Base-by-base conservation (phyloP, 2,888 invertebrate genomes). In the Silvanus unidentatus region DNA sequence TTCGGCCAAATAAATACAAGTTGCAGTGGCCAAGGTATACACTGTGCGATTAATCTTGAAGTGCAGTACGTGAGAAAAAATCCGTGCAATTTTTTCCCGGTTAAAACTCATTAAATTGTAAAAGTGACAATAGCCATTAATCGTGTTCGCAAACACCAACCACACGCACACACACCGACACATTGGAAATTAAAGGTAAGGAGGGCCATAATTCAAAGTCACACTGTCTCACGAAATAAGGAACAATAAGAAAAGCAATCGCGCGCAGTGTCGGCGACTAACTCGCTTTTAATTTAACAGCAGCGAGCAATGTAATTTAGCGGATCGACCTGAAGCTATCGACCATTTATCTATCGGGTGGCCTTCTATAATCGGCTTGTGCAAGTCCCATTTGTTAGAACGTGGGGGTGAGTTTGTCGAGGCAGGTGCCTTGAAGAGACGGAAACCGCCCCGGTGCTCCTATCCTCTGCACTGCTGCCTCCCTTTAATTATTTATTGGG, bases 251-350 rank as follows among this genome's bases (percentile, higher is more conserved):
- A 60, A 61, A 57, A 61, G 60, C 59, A 55, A 60, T 59, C 54
- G 58, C 55, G 52, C 50, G 51, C 38, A 42, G 53, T 55, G 58
- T 59, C 56, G 57, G 58, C 59, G 61, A 62, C 64, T 64, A 65
- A 65, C 63, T 64, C 63, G 59, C 65, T 64, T 68, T 69, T 69
- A 70, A 70, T 70, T 70, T 68, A 68, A 69, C 66, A 65, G 64
- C 60, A 59, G 61, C 63, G 61, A 60, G 64, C 62, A 53, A 63
- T 61, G 70, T 69, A 69, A 70, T 69, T 70, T 68, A 65, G 59
- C 59, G 64, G 61, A 68, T 69, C 67, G 68, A 66, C 65, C 64
- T 57, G 63, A 50, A 60, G 55, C 59, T 60, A 65, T 65, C 65
- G 62, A 61, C 60, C 63, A 66, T 66, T 65, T 65, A 66, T 66